Evolutionary conservation across 1,140 invertebrate species (phyloP).

Genomic region (Drosophila burlai): DNA sequence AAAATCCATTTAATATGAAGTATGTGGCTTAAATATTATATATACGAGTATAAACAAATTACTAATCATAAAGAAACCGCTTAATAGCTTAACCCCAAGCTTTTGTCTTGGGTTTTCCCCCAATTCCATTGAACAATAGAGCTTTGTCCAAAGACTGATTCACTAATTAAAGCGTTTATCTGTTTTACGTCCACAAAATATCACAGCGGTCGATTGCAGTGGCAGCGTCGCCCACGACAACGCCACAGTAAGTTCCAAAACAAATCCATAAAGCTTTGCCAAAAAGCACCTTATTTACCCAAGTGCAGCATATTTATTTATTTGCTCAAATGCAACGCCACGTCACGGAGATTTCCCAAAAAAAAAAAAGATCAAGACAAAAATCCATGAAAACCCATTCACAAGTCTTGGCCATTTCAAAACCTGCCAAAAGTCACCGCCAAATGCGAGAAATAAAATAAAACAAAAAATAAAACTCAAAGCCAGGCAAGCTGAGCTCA

Average conservation of each 20-base stretch:
- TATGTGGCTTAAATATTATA: too few relatives aligned
- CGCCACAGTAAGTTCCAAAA: slow-evolving; percentile 46
- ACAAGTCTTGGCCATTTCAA: slow-evolving; percentile 25
- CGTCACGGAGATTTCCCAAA: slow-evolving; percentile 31
- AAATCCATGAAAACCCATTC: slow-evolving; percentile 26
- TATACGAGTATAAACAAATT: background rate
- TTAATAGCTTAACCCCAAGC: background rate
- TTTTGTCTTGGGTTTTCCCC: slow-evolving; percentile 7
- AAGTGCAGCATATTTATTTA: slow-evolving; percentile 33
- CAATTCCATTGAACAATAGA: slow-evolving; percentile 21
- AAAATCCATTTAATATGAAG: background rate
- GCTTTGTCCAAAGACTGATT: slow-evolving; percentile 25
- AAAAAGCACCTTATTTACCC: slow-evolving; percentile 17
- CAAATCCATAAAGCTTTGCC: slow-evolving; percentile 43
- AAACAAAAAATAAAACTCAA: slow-evolving; percentile 1
- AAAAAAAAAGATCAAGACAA: slow-evolving; percentile 8
- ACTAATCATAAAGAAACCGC: background rate
- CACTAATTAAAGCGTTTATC: slow-evolving; percentile 30
- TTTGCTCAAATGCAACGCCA: slow-evolving; percentile 26
- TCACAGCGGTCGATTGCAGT: slow-evolving; percentile 47
- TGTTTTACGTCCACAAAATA: slow-evolving; percentile 25
- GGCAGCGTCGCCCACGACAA: slow-evolving; percentile 58
- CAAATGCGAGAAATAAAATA: slow-evolving; percentile 12
- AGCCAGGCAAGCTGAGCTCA: slow-evolving; percentile 15
- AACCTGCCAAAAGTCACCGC: slow-evolving; percentile 18